Base-by-base conservation (phyloP, 2,113 vertebrate species). In the Tetrax tetrax region DNA sequence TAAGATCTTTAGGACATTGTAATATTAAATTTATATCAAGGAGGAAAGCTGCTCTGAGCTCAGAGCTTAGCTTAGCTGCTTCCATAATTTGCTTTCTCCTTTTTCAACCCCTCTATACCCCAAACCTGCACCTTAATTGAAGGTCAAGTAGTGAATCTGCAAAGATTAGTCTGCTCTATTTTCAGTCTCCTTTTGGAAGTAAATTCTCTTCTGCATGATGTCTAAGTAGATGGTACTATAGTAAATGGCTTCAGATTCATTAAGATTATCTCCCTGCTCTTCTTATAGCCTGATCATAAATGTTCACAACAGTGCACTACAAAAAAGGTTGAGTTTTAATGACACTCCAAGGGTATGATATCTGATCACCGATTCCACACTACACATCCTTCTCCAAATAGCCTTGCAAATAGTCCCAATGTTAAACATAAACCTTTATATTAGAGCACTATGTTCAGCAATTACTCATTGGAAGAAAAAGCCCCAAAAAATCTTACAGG, bases 281-380 rank as follows among this genome's bases (percentile, higher is more conserved):
- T 96, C 71, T 96, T 98, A 96, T 86, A 91, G 93, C 70, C 82
- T 94, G 89, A 72, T 96, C 96, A 95, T 98, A 98, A 98, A 97
- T 75, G 91, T 97, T 97, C 95, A 77, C 89, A 95, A 94, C 70
- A 89, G 70, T 83, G 84, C 82, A 90, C 96, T 95, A 96, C 93
- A 96, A 95, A 97, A 75, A 94, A 82, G 60, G 93, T 60, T 94
- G 81, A 83, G 83, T 83, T 95, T 83, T 97, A 95, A 97, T 89
- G 83, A 86, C 57, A 51, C 96, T 97, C 94, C 59, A 64, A 97
- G 84, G 91, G 83, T 83, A 51, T 60, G 81, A 45, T 82, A 63
- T 54, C 96, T 92, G 89, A 95, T 97, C 93, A 90, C 86, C 23
- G 28, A 87, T 95, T 82, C 93, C 68, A 65, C 51, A 56, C 84